Base-by-base conservation (phyloP, 2,113 vertebrate genomes). In the Anser brachyrhynchus region DNA sequence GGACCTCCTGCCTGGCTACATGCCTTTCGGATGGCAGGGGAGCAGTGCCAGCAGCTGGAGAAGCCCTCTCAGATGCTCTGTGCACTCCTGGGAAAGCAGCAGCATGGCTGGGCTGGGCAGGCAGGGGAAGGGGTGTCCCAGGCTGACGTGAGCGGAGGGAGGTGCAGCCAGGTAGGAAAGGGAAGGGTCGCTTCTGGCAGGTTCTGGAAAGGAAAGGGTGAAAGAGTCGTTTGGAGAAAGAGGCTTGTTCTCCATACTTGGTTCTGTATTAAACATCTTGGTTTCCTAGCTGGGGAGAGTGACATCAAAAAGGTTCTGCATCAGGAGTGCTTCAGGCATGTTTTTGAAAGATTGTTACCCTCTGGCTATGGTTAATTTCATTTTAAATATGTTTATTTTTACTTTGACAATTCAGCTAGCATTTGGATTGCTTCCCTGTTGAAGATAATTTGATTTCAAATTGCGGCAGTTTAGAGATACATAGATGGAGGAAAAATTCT, bases 361-460 rank as follows among this genome's bases (percentile, higher is more conserved):
- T 79, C 90, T 87, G 58, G 44, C 67, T 94, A 74, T 51, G 52
- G 78, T 89, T 94, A 92, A 85, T 91, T 95, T 57, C 11, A 13
- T 76, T 73, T 94, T 61, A 70, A 93, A 74, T 93, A 64, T 83
- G 80, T 85, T 96, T 94, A 66, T 95, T 96, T 95, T 92, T 57
- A 85, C 62, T 73, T 92, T 52, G 19, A 51, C 82, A 92, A 59
- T 86, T 89, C 71, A 89, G 10, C 76, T 78, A 67, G 61, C 89
- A 25, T 62, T 84, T 93, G 92, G 64, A 89, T 96, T 91, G 89
- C 91, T 91, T 96, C 74, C 62, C 71, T 64, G 55, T 61, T 84
- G 66, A 91, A 93, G 91, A 79, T 95, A 85, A 94, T 96, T 96
- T 96, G 67, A 86, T 97, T 97, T 96, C 86, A 89, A 52, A 74